These are phyloP conservation scores for Erinaceus europaeus DNA, from an alignment of 2,113 vertebrate species.

Conservation along the genomic window DNA sequence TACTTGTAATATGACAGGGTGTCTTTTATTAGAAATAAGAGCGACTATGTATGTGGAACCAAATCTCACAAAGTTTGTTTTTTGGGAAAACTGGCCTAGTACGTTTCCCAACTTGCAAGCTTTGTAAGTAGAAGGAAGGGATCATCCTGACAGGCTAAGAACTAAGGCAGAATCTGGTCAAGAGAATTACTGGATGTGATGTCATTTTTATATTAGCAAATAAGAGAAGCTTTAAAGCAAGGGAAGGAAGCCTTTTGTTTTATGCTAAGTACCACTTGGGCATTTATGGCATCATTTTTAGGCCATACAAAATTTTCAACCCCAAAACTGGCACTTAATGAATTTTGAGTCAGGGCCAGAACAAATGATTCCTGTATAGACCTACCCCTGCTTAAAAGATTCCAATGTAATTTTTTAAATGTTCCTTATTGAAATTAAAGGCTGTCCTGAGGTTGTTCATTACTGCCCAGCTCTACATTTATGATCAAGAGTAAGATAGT, in stretches of 20 bases:
- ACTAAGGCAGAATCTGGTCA: neutral
- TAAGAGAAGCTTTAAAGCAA: neutral
- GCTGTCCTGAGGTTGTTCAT: neutral
- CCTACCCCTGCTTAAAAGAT: too few species aligned
- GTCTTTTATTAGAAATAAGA: neutral
- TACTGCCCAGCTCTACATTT: neutral
- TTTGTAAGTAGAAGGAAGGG: accelerated
- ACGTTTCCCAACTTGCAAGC: neutral
- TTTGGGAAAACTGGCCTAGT: neutral
- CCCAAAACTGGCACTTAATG: too few species aligned
- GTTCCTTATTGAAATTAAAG: neutral
- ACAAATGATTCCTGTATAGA: too few species aligned
- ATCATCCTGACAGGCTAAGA: neutral
- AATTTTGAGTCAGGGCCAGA: too few species aligned
- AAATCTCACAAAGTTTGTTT: neutral
- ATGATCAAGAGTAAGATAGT: neutral
- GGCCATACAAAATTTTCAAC: too few species aligned
- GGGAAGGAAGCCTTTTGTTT: neutral
- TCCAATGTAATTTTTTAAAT: neutral
- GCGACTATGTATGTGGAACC: neutral
- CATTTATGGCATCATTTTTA: too few species aligned
- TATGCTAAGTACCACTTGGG: too few species aligned
- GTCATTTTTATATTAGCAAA: neutral
- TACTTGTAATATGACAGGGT: neutral
- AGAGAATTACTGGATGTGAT: neutral